Evolutionary conservation across 2,888 invertebrate genomes (phyloP).

Genomic region (Carcina quercana): DNA sequence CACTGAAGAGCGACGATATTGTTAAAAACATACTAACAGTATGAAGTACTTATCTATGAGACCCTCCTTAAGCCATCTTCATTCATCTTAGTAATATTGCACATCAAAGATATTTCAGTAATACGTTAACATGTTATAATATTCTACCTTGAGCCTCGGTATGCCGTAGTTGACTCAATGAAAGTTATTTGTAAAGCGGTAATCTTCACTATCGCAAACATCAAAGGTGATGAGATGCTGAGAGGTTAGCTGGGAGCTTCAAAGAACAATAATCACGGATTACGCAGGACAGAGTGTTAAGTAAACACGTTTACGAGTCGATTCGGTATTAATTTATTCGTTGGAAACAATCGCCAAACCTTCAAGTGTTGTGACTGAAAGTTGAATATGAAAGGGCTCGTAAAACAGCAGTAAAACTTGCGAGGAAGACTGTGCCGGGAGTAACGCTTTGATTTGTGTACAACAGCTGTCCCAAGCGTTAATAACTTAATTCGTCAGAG

Average conservation of each 20-base stretch:
- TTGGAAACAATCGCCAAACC: conserved; percentile 55
- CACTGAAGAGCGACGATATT: conserved; percentile 41
- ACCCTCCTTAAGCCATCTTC: conserved; percentile 30
- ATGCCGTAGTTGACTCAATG: conserved; percentile 29
- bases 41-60: conserved; percentile 53
- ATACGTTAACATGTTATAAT: conserved; percentile 19
- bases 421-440: conserved; percentile 47
- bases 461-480: conserved; percentile 67
- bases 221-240: conserved; percentile 48
- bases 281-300: conserved; percentile 40
- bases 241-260: conserved; percentile 42
- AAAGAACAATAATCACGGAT: conserved; percentile 53
- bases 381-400: conserved; percentile 63
- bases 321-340: conserved; percentile 62
- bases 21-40: conserved; percentile 34
- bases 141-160: conserved; percentile 4
- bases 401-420: conserved; percentile 64
- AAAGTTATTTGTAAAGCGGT: conserved; percentile 29
- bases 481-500: conserved; percentile 74
- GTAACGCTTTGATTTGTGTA: conserved; percentile 69
- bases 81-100: conserved; percentile 35
- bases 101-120: conserved; percentile 44
- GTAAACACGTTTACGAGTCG: conserved; percentile 53
- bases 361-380: conserved; percentile 43
- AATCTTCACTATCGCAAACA: conserved; percentile 38